Evolutionary conservation across 2,113 vertebrate species (phyloP), one percentile per base, ranked within the genome.

Genomic region (Tachuris rubrigastra): DNA sequence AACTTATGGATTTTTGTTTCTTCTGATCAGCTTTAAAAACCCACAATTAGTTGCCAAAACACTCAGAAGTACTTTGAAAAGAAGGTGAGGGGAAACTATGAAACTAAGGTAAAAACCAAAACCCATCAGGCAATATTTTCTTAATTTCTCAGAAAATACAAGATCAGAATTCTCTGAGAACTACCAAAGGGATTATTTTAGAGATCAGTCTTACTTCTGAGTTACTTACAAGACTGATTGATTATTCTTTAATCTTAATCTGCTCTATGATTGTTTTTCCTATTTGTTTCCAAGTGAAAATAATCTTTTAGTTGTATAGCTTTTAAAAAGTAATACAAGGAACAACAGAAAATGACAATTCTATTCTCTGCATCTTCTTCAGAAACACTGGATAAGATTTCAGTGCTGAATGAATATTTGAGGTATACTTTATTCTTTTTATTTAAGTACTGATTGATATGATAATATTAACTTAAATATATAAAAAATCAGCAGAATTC

Each of bases 101-200:
- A 31, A 35, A 37, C 37, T 33, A 78, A 83, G 35, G 13, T 47
- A 46, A 27, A 41, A 28, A 2, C 0, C 5, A 14, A 81, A 50
- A 52, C 0, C 1, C 8, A 21, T 4, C 3, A 3, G 27, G 3
- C 3, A 83, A 23, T 49, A 58, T 41, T 79, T 88, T 63, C 14
- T 55, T 35, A 58, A 58, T 81, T 81, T 62, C 37, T 85, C 20
- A 46, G 5, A 56, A 90, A 80, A 58, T 6, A 62, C 9, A 44
- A 76, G 6, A n/a, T 53, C 33, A 60, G 23, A 89, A 42, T 74
- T 58, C 5, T 71, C 7, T 46, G 28, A 73, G 8, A 9, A 24
- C 13, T 60, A 47, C 9, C 8, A 69, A 42, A 66, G 17, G 2
- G 12, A 50, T 62, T 67, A 62, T 28, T 73, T 89, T 30, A 82